Evolutionary conservation across 2,888 invertebrate genomes (phyloP), one percentile per base, ranked within the genome.

Genomic region (Synergus itoensis): DNA sequence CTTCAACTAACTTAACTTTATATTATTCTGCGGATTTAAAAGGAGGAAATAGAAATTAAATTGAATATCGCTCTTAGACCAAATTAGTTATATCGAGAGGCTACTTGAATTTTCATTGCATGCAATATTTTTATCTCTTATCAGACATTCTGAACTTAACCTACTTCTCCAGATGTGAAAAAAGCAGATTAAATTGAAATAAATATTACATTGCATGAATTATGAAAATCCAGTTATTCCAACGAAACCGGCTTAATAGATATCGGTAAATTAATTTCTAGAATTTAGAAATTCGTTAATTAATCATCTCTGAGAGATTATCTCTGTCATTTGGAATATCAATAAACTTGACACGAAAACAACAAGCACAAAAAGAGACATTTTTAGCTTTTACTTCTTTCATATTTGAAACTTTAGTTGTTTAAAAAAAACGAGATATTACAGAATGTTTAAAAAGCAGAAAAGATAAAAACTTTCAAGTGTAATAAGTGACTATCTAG

Each of bases 131-230:
- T 65, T 41, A 65, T 65, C 41, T 41, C 41, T 41, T 65, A 65
- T 41, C 41, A 41, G 18, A 41, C 65, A 65, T 65, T 65, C 65
- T 65, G 9, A 40, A n/a, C 41, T 40, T 65, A 65, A 65, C 41
- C 65, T 41, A 65, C 41, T 65, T 65, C 9, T 11, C 8, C n/a
- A 53, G n/a, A 53, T 9, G 8, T 53, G 53, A n/a, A 8, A 53
- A n/a, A n/a, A 8, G 3, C 53, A 53, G n/a, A 53, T 53, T n/a
- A n/a, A n/a, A n/a, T 8, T 18, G 2, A 53, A n/a, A 9, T 53
- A 53, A 53, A 53, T n/a, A 53, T 3, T 53, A n/a, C 53, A 3
- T 2, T 53, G n/a, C n/a, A 53, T 53, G 43, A 43, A 43, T 43
- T 43, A 43, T 43, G 43, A 43, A 43, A 43, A 43, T 43, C 11